Evolutionary conservation across 2,888 invertebrate genomes (phyloP), one percentile per base, ranked within the genome.

Genomic region (Caenorhabditis sp.): DNA sequence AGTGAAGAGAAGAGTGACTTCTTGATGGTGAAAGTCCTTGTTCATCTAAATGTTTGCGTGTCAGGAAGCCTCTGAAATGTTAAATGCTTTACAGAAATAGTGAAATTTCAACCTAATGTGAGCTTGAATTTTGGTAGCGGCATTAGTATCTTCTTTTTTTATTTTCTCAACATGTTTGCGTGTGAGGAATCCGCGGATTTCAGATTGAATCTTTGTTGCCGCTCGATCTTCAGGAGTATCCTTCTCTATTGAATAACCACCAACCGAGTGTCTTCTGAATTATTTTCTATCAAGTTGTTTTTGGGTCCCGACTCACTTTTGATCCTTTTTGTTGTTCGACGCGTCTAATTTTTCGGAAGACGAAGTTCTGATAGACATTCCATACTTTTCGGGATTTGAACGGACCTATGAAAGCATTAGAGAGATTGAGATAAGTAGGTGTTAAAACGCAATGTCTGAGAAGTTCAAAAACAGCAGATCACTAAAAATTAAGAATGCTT

Each of bases 81-180:
- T 52, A 2, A 46, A n/a, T 24, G 26, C 24, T 30, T 50, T 30
- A 3, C 9, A 27, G 6, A 41, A 37, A 37, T 13, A 8, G 37
- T 17, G n/a, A 37, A 50, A 22, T 41, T 17, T 61, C 8, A 8
- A 86, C 81, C 95, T 93, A 93, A 95, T 95, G 53, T 95, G 94
- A 63, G 95, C 95, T 89, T 95, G 95, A 81, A 95, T 95, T 91
- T 95, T 95, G 76, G 94, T 94, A 27, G 95, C 95, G 0, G 95
- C 95, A 89, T 94, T 94, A 90, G 94, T 93, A 87, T 95, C 91
- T 85, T 95, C 94, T 17, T 95, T 95, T 91, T 95, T 95, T 79
- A 93, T 92, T 35, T 83, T 83, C 32, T 86, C 83, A 24, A 86
- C 83, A 13, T 87, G 86, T 59, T 87, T 88, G 13, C 88, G 71